These are phyloP conservation scores for Enteromius viviparus DNA, from an alignment of 2,797 vertebrate species.

Conservation along the genomic window DNA sequence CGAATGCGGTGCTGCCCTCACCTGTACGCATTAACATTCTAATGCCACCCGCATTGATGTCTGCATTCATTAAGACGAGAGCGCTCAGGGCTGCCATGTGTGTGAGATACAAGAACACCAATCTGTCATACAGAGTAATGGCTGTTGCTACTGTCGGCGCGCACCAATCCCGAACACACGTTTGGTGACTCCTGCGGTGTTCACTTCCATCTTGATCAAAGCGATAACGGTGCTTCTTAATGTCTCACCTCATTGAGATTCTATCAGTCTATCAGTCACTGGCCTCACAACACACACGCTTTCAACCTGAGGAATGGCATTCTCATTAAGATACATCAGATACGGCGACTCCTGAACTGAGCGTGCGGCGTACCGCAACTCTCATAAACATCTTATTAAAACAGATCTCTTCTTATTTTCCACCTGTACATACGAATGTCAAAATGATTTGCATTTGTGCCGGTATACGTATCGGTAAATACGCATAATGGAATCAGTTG, in stretches of 20 bases:
- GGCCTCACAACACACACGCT: slow-evolving; percentile 41
- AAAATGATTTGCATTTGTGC: slow-evolving; percentile 37
- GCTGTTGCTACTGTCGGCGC: slow-evolving; percentile 64
- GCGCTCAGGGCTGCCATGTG: slow-evolving; percentile 68
- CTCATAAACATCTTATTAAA: slow-evolving; percentile 37
- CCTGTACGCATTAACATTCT: slow-evolving; percentile 67
- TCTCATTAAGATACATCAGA: slow-evolving; percentile 57
- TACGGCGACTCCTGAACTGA: slow-evolving; percentile 31
- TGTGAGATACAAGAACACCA: slow-evolving; percentile 70
- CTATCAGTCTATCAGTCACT: slow-evolving; percentile 53
- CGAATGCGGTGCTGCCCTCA: slow-evolving; percentile 46
- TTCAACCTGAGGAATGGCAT: slow-evolving; percentile 47
- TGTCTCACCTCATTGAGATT: slow-evolving; percentile 47
- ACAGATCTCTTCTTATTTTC: slow-evolving; percentile 44
- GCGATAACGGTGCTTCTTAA: slow-evolving; percentile 45
- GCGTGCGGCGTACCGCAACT: slow-evolving; percentile 16
- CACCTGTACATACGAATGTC: slow-evolving; percentile 38
- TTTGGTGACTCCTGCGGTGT: slow-evolving; percentile 48
- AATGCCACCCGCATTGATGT: slow-evolving; percentile 65
- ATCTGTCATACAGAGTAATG: slow-evolving; percentile 71
- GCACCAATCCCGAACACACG: slow-evolving; percentile 41
- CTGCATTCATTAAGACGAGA: slow-evolving; percentile 72
- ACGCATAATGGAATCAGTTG: slow-evolving; percentile 32
- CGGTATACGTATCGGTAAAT: slow-evolving; percentile 28
- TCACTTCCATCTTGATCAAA: slow-evolving; percentile 56